Evolutionary conservation across 2,113 vertebrate species (phyloP).

Genomic region (Apaloderma vittatum): DNA sequence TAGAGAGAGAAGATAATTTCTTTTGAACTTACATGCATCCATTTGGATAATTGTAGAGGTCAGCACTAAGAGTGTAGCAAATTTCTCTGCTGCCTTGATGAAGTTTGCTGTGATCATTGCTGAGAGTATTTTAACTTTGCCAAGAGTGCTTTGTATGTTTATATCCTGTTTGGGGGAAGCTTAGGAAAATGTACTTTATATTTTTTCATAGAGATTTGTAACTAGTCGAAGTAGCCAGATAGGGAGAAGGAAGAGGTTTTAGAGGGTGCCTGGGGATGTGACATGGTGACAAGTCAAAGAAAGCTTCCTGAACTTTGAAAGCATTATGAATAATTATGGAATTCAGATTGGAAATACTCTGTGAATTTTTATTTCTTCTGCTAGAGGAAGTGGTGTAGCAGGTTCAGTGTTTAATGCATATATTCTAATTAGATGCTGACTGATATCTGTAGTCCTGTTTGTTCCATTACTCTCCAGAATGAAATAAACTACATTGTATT

Average conservation of each 20-base stretch:
- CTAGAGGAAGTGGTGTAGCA: conserved; percentile 33
- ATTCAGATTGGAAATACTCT: conserved; percentile 63
- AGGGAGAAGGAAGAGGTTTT: neutral
- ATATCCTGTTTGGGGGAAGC: neutral
- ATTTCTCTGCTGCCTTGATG: neutral
- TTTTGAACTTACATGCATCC: neutral
- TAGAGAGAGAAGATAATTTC: neutral
- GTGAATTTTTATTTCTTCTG: conserved; percentile 72
- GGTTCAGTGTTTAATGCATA: conserved; percentile 73
- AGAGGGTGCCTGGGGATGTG: neutral
- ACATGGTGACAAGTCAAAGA: neutral
- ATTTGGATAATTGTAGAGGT: neutral
- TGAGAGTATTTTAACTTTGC: neutral
- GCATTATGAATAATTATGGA: conserved; percentile 47
- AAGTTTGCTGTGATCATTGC: neutral
- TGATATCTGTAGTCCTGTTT: conserved; percentile 26
- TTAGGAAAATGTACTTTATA: neutral
- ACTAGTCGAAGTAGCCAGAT: neutral
- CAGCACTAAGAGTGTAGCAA: neutral
- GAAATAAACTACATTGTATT: conserved; percentile 62
- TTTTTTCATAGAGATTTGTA: neutral
- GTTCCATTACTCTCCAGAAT: conserved; percentile 27
- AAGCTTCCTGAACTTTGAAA: conserved; percentile 16
- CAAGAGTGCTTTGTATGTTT: neutral
- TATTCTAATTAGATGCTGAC: conserved; percentile 29